phyloP scores from a whole-genome alignment of 2,888 invertebrate genomes.

The Amiota minor region DNA sequence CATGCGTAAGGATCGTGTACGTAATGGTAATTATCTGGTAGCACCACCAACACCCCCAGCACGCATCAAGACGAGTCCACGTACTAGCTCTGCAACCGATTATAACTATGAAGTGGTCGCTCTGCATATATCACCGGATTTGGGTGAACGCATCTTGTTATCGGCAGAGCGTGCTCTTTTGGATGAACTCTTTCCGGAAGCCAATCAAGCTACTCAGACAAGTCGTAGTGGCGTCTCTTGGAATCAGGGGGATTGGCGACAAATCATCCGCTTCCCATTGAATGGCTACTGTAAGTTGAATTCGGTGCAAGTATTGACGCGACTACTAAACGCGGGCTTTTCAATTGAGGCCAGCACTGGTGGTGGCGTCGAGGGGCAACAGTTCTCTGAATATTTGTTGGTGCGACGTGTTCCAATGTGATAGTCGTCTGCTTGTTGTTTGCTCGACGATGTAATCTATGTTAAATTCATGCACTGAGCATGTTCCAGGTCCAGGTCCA shows the following conservation, averaged over 20 bases:
- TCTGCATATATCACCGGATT: conserved; percentile 84
- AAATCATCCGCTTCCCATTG: conserved; percentile 88
- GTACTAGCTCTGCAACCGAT: conserved; percentile 62
- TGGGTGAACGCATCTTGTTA: conserved; percentile 85
- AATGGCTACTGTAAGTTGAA: conserved; percentile 93
- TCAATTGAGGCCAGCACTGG: conserved; percentile 87
- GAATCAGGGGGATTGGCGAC: conserved; percentile 86
- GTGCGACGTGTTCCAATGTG: conserved; percentile 76
- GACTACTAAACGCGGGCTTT: conserved; percentile 85
- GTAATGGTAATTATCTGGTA: conserved; percentile 76
- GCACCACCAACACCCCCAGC: conserved; percentile 73
- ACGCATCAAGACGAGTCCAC: conserved; percentile 67
- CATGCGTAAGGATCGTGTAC: conserved; percentile 81
- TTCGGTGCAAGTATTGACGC: conserved; percentile 88
- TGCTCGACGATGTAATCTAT: conserved; percentile 50
- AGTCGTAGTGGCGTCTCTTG: conserved; percentile 85
- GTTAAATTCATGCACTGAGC: conserved; percentile 57
- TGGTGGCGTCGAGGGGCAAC: conserved; percentile 90
- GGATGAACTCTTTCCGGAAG: conserved; percentile 84
- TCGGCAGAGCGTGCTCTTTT: conserved; percentile 85
- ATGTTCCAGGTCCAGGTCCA: conserved; percentile 28
- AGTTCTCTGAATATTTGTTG: conserved; percentile 91
- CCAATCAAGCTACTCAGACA: conserved; percentile 84
- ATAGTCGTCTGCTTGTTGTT: conserved; percentile 62
- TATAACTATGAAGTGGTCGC: conserved; percentile 85